A percentile compares a stretch with the other conserved stretches of the same genome.
Evolutionary conservation across 2,113 vertebrate species (phyloP).

Genomic region (Symphodus melops): DNA sequence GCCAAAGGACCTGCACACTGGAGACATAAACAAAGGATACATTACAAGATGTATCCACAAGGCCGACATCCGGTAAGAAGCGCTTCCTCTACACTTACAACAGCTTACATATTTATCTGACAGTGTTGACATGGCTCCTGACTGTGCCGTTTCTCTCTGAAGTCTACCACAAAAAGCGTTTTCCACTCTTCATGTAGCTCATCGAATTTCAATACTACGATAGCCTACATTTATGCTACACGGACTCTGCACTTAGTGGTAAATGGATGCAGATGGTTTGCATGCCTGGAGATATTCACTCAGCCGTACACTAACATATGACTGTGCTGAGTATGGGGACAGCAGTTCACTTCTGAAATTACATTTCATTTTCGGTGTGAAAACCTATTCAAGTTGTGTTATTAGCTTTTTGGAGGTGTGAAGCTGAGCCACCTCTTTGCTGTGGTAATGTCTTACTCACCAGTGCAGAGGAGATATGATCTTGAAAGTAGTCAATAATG

Average conservation of each 20-base stretch:
- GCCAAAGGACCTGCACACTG: slow-evolving; percentile 70
- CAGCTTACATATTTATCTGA: slow-evolving; percentile 40
- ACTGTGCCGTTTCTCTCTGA: slow-evolving; percentile 25
- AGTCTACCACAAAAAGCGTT: slow-evolving; percentile 23
- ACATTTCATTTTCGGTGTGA: slow-evolving; percentile 46
- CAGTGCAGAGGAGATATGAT: slow-evolving; percentile 33
- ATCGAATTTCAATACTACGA: slow-evolving; percentile 43
- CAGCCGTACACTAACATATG: slow-evolving; percentile 43
- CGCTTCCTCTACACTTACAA: slow-evolving; percentile 49
- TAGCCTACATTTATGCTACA: slow-evolving; percentile 36
- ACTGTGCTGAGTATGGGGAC: slow-evolving; percentile 46
- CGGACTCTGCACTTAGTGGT: slow-evolving; percentile 45
- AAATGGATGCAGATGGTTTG: slow-evolving; percentile 64
- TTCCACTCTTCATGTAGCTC: slow-evolving; percentile 37
- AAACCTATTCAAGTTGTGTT: slow-evolving; percentile 44
- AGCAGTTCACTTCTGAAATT: slow-evolving; percentile 36
- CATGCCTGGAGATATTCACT: slow-evolving; percentile 62
- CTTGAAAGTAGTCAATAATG: slow-evolving; percentile 33
- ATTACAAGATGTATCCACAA: slow-evolving; percentile 93
- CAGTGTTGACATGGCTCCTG: slow-evolving; percentile 47
- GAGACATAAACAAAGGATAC: slow-evolving; percentile 82
- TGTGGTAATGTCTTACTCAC: slow-evolving; percentile 39
- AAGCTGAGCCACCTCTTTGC: slow-evolving; percentile 41
- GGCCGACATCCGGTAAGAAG: slow-evolving; percentile 96
- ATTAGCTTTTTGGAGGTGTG: slow-evolving; percentile 57